Base-by-base conservation (phyloP, 2,888 invertebrate species). In the Drosophila koepferae region DNA sequence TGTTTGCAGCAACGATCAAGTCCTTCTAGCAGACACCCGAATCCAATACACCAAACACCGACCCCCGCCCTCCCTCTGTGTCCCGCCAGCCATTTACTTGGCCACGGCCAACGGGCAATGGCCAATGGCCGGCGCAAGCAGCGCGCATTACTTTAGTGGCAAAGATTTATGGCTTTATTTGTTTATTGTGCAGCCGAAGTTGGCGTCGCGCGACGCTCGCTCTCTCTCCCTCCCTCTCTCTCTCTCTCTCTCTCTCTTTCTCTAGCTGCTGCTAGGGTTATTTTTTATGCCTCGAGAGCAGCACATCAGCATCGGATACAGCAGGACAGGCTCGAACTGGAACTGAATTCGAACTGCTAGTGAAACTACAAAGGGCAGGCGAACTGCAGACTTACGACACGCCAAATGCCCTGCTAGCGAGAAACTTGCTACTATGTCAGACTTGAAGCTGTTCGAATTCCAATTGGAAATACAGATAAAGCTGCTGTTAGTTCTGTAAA, bases 141-240 rank as follows among this genome's bases (percentile, higher is more conserved):
- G 65, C 66, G 79, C 72, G 82, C 79, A 81, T 82, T 80, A 72
- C 72, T 82, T 82, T 81, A 77, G 77, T 68, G 72, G 62, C 77
- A 65, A 83, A 87, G 89, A 89, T 89, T 89, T 89, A 90, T 87
- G 89, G 80, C 76, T 90, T 87, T 87, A 87, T 85, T 90, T 90
- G 87, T 89, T 77, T 80, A 76, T 72, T 76, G 78, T 74, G 80
- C 69, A 65, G 54, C 54, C 36, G 56, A 58, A 58, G 60, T 43
- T 16, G 38, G 23, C 20, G 36, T 7, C 23, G 28, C 40, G 54
- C 16, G 23, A 23, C 23, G 23, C 16, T 16, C 12, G 34, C 36
- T 1, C 34, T 10, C 51, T 14, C 18, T 10, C 34, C 10, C 51
- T 14, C 18, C n/a, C 12, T 38, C 36, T 1, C 34, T 10, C 51